phyloP scores from a whole-genome alignment of 2,113 vertebrate genomes.

The Falcunculus frontatus region DNA sequence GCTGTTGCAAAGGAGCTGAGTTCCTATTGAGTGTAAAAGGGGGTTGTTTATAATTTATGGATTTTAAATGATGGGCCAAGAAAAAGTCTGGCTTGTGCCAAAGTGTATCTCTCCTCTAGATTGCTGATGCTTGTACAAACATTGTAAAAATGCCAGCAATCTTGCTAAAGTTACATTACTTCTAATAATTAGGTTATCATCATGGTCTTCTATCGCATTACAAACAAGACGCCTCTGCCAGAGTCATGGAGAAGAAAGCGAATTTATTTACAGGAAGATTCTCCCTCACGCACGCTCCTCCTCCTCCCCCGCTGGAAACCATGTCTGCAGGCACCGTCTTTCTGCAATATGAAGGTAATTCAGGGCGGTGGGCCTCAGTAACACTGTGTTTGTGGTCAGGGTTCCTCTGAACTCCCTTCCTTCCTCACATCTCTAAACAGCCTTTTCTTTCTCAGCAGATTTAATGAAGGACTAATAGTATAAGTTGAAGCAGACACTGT shows the following conservation, averaged over 20 bases:
- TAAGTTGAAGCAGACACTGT: constrained; percentile 26
- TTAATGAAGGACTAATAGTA: constrained; percentile 8
- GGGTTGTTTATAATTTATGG: constrained; percentile 89
- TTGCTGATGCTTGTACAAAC: constrained; percentile 41
- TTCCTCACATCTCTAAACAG: background rate
- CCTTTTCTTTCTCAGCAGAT: background rate
- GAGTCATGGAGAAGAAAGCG: background rate
- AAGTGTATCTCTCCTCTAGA: constrained; percentile 63
- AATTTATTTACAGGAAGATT: constrained; percentile 53
- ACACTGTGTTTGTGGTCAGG: background rate
- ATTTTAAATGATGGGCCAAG: constrained; percentile 87
- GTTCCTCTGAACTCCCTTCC: background rate
- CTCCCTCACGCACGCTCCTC: background rate
- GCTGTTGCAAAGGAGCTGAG: constrained; percentile 81
- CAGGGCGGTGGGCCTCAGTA: background rate
- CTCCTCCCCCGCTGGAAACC: background rate
- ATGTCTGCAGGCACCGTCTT: background rate
- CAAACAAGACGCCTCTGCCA: background rate
- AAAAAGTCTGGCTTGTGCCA: constrained; percentile 77
- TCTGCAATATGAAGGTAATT: background rate
- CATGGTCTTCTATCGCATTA: background rate
- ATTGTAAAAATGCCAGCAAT: constrained; percentile 25
- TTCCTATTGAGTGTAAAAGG: constrained; percentile 82
- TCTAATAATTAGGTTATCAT: constrained; percentile 40
- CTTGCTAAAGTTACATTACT: constrained; percentile 22